Percentiles rank a stretch among this genome's conserved stretches.
Evolutionary conservation across 2,113 vertebrate genomes (phyloP).

Genomic region (Sarotherodon lohbergeri): DNA sequence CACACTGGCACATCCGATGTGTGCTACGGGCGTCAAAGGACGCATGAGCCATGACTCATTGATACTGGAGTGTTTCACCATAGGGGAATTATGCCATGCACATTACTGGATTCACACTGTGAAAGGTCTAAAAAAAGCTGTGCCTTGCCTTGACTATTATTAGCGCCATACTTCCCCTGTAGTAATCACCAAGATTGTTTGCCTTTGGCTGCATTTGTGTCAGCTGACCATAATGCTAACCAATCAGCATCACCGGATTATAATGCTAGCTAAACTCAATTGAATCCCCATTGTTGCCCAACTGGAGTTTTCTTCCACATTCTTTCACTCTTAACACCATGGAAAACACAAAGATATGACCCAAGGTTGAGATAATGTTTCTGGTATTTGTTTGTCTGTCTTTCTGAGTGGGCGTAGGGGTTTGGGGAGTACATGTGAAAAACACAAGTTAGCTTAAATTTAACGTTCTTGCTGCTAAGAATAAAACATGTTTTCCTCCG

Average conservation of each 20-base stretch:
- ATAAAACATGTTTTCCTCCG: constrained; percentile 47
- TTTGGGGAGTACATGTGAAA: not conserved
- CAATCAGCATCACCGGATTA: not conserved
- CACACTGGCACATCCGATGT: not conserved
- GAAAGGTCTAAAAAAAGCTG: not conserved
- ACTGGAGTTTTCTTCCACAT: constrained; percentile 1
- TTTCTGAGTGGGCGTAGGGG: not conserved
- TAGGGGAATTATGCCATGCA: not conserved
- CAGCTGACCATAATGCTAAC: not conserved
- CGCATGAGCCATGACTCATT: not conserved
- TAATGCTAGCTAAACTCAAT: not conserved
- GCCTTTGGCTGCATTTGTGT: not conserved
- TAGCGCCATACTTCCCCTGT: not conserved
- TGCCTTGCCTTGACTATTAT: not conserved
- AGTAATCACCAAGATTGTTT: not conserved
- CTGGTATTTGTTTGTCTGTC: not conserved
- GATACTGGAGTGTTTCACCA: not conserved
- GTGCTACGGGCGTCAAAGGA: not conserved
- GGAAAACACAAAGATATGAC: constrained; percentile 35
- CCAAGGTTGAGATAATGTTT: constrained; percentile 20
- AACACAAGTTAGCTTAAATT: constrained; percentile 30
- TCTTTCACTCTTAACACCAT: constrained; percentile 29
- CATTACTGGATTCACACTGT: not conserved
- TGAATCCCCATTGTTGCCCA: not conserved
- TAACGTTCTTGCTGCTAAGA: constrained; percentile 45